phyloP scores from a whole-genome alignment of 2,888 invertebrate species.

The Lepidocyrtoides sp. region DNA sequence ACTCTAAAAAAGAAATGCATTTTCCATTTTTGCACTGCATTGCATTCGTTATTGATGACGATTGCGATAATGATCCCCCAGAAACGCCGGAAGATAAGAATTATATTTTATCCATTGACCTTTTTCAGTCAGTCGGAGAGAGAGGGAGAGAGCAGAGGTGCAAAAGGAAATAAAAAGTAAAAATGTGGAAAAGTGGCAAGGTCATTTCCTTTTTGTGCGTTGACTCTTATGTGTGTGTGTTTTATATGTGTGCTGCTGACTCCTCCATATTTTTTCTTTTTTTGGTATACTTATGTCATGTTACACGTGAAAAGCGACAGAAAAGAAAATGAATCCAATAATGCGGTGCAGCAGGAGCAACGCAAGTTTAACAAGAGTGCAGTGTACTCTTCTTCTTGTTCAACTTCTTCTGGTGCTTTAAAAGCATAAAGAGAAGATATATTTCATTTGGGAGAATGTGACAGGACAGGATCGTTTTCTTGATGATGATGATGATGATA shows the following conservation, averaged over 20 bases:
- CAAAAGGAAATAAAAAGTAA: slow-evolving; percentile 60
- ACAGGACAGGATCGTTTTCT: slow-evolving; percentile 77
- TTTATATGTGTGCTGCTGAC: slow-evolving; percentile 20
- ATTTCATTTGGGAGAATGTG: slow-evolving; percentile 81
- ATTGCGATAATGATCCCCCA: slow-evolving; percentile 52
- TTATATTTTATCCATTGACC: slow-evolving; percentile 67
- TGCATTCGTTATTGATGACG: slow-evolving; percentile 64
- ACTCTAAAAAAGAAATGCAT: slow-evolving; percentile 41
- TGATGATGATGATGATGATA: slow-evolving; percentile 40
- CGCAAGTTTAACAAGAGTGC: slow-evolving; percentile 8
- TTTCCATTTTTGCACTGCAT: slow-evolving; percentile 68
- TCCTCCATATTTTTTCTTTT: slow-evolving; percentile 53
- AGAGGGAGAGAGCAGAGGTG: slow-evolving; percentile 54
- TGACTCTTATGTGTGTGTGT: slow-evolving; percentile 23
- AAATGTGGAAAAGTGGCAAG: slow-evolving; percentile 76
- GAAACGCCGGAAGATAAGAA: slow-evolving; percentile 38
- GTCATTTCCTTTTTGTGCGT: slow-evolving; percentile 74
- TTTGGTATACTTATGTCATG: slow-evolving; percentile 73
- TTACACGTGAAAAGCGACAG: slow-evolving; percentile 31
- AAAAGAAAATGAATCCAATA: slow-evolving; percentile 22
- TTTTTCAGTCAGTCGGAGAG: slow-evolving; percentile 39
- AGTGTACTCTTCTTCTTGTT: slow-evolving; percentile 26
- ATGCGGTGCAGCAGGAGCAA: slow-evolving; percentile 26
- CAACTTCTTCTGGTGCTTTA: background rate
- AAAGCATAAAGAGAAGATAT: slow-evolving; percentile 61